These are phyloP conservation scores for Solea senegalensis DNA, from an alignment of 2,113 vertebrate genomes.

Conservation along the genomic window DNA sequence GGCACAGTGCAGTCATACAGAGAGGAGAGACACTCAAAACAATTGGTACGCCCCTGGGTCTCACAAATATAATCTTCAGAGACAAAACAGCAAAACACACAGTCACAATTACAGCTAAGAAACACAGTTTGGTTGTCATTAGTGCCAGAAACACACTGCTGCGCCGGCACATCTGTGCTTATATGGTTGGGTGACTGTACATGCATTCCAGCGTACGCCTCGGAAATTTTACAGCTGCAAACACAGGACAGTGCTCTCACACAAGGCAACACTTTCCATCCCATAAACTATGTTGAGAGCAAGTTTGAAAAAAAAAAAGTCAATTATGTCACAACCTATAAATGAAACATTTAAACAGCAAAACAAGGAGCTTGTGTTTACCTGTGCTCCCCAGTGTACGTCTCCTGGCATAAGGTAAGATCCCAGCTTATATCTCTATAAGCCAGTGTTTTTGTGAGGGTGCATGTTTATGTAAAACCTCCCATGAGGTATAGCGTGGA, in stretches of 20 bases:
- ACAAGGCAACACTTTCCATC: slow-evolving; percentile 35
- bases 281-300: slow-evolving; percentile 31
- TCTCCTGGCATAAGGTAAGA: slow-evolving; percentile 28
- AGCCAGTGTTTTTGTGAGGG: slow-evolving; percentile 27
- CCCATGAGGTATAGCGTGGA: slow-evolving; percentile 55
- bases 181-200: not conserved
- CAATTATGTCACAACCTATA: slow-evolving; percentile 31
- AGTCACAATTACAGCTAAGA: slow-evolving; percentile 44
- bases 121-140: slow-evolving; percentile 22
- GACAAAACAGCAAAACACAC: slow-evolving; percentile 36
- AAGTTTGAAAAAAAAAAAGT: not conserved
- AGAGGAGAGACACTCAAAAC: slow-evolving; percentile 56
- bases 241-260: slow-evolving; percentile 8
- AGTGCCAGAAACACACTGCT: slow-evolving; percentile 21
- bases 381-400: slow-evolving; percentile 41
- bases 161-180: not conserved
- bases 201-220: slow-evolving; percentile 19
- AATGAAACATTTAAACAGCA: slow-evolving; percentile 63
- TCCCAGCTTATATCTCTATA: slow-evolving; percentile 34
- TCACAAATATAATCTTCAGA: slow-evolving; percentile 48
- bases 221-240: slow-evolving; percentile 8
- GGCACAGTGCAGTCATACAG: slow-evolving; percentile 38
- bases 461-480: slow-evolving; percentile 66
- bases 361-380: slow-evolving; percentile 53
- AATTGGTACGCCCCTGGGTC: slow-evolving; percentile 40